Conservation (phyloP, 2,113 vertebrate genomes). For the Gobio gobio region DNA sequence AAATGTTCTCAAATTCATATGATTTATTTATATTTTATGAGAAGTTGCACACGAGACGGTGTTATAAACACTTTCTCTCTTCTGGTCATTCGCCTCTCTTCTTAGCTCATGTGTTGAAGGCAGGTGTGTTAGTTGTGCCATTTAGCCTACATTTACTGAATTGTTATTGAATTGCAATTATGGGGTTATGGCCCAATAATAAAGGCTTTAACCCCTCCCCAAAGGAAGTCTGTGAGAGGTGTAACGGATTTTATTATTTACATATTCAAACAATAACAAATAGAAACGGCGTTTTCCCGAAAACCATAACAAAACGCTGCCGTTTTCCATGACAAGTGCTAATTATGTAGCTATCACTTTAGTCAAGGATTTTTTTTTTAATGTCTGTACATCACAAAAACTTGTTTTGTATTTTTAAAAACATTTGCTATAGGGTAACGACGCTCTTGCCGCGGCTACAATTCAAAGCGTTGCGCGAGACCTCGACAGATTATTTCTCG, state of each 20-base stretch:
- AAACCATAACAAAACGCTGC: too few relatives aligned
- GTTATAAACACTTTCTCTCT: neutral
- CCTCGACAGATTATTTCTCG: neutral
- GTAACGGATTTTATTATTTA: too few relatives aligned
- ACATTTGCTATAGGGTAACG: neutral
- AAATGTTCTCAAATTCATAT: conserved; percentile 33
- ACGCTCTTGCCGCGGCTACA: neutral
- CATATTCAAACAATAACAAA: too few relatives aligned
- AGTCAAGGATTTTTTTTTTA: too few relatives aligned
- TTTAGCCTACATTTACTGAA: neutral
- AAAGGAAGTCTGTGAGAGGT: neutral
- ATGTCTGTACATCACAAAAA: too few relatives aligned
- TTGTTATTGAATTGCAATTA: neutral
- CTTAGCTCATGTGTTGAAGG: neutral
- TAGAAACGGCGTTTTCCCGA: too few relatives aligned
- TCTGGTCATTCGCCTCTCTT: neutral
- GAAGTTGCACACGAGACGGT: neutral
- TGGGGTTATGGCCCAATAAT: neutral
- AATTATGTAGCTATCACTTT: too few relatives aligned
- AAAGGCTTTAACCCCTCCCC: neutral
- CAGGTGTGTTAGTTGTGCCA: neutral
- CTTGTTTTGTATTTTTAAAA: neutral
- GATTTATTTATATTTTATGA: conserved; percentile 11
- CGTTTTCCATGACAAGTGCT: too few relatives aligned
- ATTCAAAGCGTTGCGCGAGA: neutral